These are phyloP conservation scores for Catharus ustulatus DNA, from an alignment of 2,797 vertebrate genomes.

Conservation along the genomic window DNA sequence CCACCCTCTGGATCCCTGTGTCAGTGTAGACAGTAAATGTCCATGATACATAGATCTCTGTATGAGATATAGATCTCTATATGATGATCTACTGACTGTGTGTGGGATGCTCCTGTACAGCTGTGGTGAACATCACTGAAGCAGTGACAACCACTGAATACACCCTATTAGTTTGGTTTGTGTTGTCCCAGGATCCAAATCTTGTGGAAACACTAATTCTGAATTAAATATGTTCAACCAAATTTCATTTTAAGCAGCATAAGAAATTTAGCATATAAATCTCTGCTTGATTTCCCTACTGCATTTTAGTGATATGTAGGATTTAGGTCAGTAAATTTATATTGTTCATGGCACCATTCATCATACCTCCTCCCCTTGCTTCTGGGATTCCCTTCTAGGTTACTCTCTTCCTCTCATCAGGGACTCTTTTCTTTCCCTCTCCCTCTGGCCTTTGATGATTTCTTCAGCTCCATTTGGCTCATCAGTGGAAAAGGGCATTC, in stretches of 20 bases:
- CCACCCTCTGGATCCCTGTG: neutral
- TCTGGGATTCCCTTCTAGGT: neutral
- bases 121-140: neutral
- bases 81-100: neutral
- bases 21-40: neutral
- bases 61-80: neutral
- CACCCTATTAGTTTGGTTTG: neutral
- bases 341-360: neutral
- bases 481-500: neutral
- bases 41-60: neutral
- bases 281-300: neutral
- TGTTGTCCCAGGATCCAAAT: neutral
- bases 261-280: neutral
- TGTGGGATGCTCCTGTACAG: neutral
- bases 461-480: neutral
- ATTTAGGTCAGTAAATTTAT: neutral
- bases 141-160: neutral
- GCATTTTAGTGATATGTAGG: neutral
- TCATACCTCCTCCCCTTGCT: neutral
- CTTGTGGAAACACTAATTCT: neutral
- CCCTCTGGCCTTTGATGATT: neutral
- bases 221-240: neutral
- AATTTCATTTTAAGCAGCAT: neutral
- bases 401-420: neutral
- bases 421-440: neutral